Conservation (phyloP, 2,888 invertebrate species). For the Drosophila birchii region DNA sequence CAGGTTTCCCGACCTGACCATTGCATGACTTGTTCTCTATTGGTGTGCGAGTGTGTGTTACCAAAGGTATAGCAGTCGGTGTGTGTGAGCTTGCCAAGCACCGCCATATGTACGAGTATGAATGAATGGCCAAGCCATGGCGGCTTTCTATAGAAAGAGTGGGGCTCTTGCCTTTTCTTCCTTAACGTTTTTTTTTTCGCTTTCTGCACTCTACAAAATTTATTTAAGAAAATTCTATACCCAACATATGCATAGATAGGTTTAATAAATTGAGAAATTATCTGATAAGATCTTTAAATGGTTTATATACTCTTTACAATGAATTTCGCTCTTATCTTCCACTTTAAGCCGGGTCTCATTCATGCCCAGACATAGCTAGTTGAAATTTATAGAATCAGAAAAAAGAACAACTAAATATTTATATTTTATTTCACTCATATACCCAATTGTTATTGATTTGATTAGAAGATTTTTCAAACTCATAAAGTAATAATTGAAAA, state of each 20-base stretch:
- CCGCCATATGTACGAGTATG: constrained; percentile 52
- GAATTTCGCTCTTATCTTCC: not conserved
- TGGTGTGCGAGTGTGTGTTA: constrained; percentile 21
- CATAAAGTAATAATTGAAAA: not conserved
- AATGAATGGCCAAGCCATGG: constrained; percentile 65
- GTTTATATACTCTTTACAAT: not conserved
- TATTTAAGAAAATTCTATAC: not conserved
- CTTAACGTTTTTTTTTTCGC: constrained; percentile 26
- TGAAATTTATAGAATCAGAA: not conserved
- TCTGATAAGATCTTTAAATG: not conserved
- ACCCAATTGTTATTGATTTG: not conserved
- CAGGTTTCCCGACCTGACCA: constrained; percentile 60
- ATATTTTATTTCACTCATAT: not conserved
- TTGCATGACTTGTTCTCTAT: constrained; percentile 66
- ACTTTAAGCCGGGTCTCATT: not conserved
- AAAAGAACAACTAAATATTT: not conserved
- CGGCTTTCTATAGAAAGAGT: constrained; percentile 61
- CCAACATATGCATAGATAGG: not conserved
- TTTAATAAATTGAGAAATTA: not conserved
- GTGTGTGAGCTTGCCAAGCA: constrained; percentile 51
- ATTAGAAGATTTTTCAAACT: not conserved
- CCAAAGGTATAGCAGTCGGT: constrained; percentile 2
- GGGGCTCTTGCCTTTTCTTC: constrained; percentile 47
- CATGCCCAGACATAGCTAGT: not conserved
- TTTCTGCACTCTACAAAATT: constrained; percentile 21